phyloP scores from a whole-genome alignment of 2,888 invertebrate species.

The Napeogenes inachia region DNA sequence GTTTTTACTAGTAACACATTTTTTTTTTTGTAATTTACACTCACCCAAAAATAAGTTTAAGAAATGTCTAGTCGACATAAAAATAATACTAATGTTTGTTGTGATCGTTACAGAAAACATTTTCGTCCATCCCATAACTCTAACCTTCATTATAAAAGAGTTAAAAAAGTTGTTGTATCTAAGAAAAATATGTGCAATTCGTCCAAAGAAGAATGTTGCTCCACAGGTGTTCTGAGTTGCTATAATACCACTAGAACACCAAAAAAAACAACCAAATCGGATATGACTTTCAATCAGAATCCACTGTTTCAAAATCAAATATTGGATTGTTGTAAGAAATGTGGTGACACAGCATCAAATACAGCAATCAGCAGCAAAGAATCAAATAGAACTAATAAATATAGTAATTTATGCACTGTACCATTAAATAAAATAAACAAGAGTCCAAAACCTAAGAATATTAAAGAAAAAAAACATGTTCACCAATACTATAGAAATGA shows the following conservation, averaged over 20 bases:
- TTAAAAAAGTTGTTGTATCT: constrained; percentile 48
- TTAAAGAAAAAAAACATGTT: constrained; percentile 27
- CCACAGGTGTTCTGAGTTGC: constrained; percentile 40
- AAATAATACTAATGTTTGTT: constrained; percentile 20
- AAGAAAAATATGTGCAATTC: constrained; percentile 32
- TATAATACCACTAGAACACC: constrained; percentile 30
- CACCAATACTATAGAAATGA: constrained; percentile 63
- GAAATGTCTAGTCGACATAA: constrained; percentile 22
- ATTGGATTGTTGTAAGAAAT: constrained; percentile 39
- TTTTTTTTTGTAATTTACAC: background rate
- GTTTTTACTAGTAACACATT: background rate
- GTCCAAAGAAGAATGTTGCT: constrained; percentile 45
- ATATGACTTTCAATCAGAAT: constrained; percentile 38
- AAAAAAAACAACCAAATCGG: constrained; percentile 57
- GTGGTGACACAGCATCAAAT: constrained; percentile 44
- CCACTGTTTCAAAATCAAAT: constrained; percentile 19
- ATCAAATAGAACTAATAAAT: constrained; percentile 1
- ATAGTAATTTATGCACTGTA: constrained; percentile 11
- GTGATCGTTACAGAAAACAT: constrained; percentile 33
- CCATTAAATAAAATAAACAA: constrained; percentile 7
- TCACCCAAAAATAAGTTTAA: background rate
- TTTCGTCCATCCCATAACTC: constrained; percentile 18
- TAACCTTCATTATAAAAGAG: constrained; percentile 31
- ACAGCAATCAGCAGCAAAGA: constrained; percentile 4
- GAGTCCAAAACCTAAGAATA: constrained; percentile 16